Percentiles rank a stretch among this genome's conserved stretches.
Evolutionary conservation across 2,113 vertebrate species (phyloP).

Genomic region (Platycercus adscitus): DNA sequence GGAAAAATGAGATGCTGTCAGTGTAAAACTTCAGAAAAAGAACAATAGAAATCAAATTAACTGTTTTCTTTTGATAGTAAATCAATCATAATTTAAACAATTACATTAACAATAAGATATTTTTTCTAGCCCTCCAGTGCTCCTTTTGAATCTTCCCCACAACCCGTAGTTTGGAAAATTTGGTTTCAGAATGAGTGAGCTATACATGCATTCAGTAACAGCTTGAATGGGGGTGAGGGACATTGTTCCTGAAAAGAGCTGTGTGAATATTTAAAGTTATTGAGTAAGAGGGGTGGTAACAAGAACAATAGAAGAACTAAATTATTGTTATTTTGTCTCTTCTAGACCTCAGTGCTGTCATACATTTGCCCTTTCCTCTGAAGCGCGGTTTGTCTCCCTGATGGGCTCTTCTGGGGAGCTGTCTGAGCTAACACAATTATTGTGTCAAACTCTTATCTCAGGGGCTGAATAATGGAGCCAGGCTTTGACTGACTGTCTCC

Average conservation of each 20-base stretch:
- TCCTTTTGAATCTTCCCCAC: slow-evolving; percentile 8
- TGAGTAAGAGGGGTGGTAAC: neutral
- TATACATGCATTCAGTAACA: neutral
- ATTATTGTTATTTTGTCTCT: slow-evolving; percentile 43
- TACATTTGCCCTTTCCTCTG: neutral
- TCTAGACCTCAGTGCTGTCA: neutral
- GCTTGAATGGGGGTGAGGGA: neutral
- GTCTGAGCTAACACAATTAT: slow-evolving; percentile 21
- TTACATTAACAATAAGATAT: neutral
- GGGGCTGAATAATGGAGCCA: neutral
- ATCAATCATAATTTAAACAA: neutral
- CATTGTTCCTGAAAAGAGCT: slow-evolving; percentile 26
- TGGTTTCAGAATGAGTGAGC: slow-evolving; percentile 4
- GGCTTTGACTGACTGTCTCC: neutral
- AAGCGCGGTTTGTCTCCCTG: neutral
- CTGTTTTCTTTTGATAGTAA: slow-evolving; percentile 34
- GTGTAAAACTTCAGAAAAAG: neutral
- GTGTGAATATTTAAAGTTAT: slow-evolving; percentile 41
- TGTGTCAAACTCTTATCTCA: slow-evolving; percentile 25
- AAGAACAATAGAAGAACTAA: slow-evolving; percentile 11
- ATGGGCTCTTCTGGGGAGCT: neutral
- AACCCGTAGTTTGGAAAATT: slow-evolving; percentile 19
- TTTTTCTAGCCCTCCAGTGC: neutral
- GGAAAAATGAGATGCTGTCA: slow-evolving; percentile 33
- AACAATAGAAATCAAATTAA: neutral